These are phyloP conservation scores for Pseudomyrmex gracilis DNA, from an alignment of 1,140 invertebrate species.

Conservation along the genomic window DNA sequence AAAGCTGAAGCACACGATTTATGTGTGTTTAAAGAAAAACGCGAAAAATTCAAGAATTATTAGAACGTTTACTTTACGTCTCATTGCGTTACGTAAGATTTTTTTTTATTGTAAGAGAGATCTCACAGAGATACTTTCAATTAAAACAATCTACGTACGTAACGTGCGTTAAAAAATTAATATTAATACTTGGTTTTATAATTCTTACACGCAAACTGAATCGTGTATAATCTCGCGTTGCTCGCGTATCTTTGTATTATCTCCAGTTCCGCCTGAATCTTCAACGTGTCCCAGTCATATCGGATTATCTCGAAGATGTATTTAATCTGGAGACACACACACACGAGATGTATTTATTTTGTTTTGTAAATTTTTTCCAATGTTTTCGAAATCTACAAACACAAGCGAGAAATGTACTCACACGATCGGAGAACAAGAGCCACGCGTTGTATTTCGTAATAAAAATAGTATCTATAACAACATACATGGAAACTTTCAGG, in stretches of 20 bases:
- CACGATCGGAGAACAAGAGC: conserved; percentile 11
- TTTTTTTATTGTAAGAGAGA: too few species aligned
- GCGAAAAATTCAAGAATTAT: too few species aligned
- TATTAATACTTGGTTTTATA: conserved; percentile 14
- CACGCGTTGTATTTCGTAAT: conserved; percentile 38
- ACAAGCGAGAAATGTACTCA: conserved; percentile 8
- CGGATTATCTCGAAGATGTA: conserved; percentile 29
- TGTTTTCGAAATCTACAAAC: background rate
- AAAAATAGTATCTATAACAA: background rate
- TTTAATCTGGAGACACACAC: conserved; percentile 17
- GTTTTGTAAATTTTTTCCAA: background rate
- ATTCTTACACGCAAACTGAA: conserved; percentile 8
- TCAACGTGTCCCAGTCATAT: conserved; percentile 37
- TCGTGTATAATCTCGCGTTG: conserved; percentile 5
- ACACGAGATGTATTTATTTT: background rate
- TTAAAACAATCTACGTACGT: background rate
- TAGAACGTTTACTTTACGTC: too few species aligned
- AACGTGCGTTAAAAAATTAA: background rate
- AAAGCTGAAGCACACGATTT: conserved; percentile 26
- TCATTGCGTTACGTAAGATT: too few species aligned
- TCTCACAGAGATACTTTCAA: too few species aligned
- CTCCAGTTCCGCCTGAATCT: conserved; percentile 16
- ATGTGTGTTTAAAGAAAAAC: background rate
- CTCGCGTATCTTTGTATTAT: conserved; percentile 23
- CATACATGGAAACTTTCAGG: background rate